These are phyloP conservation scores for Hippocampus guttulatus DNA, from an alignment of 2,113 vertebrate genomes.

Conservation along the genomic window DNA sequence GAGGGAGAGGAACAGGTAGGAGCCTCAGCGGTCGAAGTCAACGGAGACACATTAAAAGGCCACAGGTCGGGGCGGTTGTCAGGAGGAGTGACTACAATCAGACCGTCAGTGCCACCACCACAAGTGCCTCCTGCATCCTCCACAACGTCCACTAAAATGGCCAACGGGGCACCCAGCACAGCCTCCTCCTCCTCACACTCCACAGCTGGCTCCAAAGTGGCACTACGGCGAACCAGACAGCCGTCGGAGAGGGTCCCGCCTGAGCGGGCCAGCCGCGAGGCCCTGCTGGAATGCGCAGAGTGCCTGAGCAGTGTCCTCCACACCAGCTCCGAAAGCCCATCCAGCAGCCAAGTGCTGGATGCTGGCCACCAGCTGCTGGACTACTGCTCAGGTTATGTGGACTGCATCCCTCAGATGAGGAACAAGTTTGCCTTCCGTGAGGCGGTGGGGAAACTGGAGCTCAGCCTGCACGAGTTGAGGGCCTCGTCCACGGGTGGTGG, in stretches of 20 bases:
- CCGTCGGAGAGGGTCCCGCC: constrained; percentile 79
- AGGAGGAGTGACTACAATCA: constrained; percentile 72
- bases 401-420: constrained; percentile 95
- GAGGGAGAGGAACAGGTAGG: constrained; percentile 72
- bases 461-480: constrained; percentile 93
- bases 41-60: constrained; percentile 78
- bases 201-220: constrained; percentile 75
- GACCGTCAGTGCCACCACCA: constrained; percentile 84
- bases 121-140: constrained; percentile 84
- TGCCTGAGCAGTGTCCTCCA: constrained; percentile 84
- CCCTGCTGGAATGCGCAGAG: constrained; percentile 88
- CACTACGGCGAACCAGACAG: constrained; percentile 85
- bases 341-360: constrained; percentile 92
- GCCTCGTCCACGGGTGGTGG: constrained; percentile 82
- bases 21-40: constrained; percentile 68
- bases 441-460: constrained; percentile 94
- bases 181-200: constrained; percentile 66
- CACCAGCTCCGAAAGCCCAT: constrained; percentile 75
- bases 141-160: constrained; percentile 80
- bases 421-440: constrained; percentile 99
- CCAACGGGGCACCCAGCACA: constrained; percentile 74
- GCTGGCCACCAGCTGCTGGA: constrained; percentile 94
- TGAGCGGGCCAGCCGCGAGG: constrained; percentile 90
- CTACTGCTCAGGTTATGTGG: constrained; percentile 97
- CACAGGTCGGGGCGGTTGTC: constrained; percentile 64